These are phyloP conservation scores for Zygaena filipendulae DNA, from an alignment of 2,888 invertebrate species.

Conservation along the genomic window DNA sequence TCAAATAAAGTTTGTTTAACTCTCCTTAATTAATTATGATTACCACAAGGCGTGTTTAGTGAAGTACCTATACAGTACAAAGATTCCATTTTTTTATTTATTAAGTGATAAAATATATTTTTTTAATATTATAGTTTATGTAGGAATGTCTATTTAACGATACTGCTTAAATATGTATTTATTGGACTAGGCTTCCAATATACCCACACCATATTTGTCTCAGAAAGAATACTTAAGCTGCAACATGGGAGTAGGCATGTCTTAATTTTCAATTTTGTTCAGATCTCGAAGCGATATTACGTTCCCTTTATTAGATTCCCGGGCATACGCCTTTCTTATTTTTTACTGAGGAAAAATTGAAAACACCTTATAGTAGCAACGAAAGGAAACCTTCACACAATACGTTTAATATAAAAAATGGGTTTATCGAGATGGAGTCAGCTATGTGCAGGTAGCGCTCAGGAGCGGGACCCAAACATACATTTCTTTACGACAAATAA, in stretches of 20 bases:
- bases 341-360: constrained; percentile 54
- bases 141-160: too few species aligned
- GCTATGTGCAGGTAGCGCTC: constrained; percentile 32
- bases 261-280: constrained; percentile 49
- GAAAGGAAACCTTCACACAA: constrained; percentile 42
- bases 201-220: too few species aligned
- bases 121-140: too few species aligned
- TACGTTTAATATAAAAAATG: constrained; percentile 56
- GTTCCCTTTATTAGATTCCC: constrained; percentile 45
- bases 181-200: constrained; percentile 25
- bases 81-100: constrained; percentile 13
- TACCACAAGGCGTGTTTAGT: too few species aligned
- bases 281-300: constrained; percentile 38
- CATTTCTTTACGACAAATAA: constrained; percentile 60
- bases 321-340: constrained; percentile 34
- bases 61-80: constrained; percentile 1
- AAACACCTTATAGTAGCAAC: constrained; percentile 34
- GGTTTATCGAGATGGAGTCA: constrained; percentile 41
- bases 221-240: too few species aligned
- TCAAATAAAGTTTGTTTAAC: too few species aligned
- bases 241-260: too few species aligned
- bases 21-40: too few species aligned
- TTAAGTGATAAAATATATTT: constrained; percentile 19
- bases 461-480: constrained; percentile 35
- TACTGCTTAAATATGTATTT: too few species aligned